Evolutionary conservation across 2,888 invertebrate genomes (phyloP).

Genomic region (Gandaritis pyraliata): DNA sequence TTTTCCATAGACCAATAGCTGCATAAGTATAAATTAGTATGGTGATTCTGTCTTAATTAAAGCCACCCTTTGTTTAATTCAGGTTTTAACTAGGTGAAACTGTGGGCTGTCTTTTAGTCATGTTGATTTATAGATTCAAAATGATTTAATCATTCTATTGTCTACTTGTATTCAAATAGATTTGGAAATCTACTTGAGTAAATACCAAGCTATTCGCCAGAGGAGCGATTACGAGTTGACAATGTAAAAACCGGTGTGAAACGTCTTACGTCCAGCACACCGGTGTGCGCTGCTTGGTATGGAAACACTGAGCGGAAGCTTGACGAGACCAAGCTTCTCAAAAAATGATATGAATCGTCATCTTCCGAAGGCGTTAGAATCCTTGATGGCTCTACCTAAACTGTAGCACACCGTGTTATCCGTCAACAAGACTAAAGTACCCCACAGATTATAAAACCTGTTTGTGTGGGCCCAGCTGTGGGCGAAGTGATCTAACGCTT

Average conservation of each 20-base stretch:
- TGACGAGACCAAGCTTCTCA: too few relatives aligned
- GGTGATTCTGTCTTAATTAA: not conserved
- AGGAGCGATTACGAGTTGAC: too few relatives aligned
- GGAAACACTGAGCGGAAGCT: too few relatives aligned
- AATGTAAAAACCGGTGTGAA: too few relatives aligned
- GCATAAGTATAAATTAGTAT: too few relatives aligned
- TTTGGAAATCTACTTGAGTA: not conserved
- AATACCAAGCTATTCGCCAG: too few relatives aligned
- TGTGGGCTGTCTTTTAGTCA: conserved; percentile 11
- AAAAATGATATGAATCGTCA: too few relatives aligned
- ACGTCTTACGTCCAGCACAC: too few relatives aligned
- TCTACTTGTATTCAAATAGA: too few relatives aligned
- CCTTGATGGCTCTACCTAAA: not conserved
- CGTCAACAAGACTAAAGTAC: conserved; percentile 2
- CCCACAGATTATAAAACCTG: conserved; percentile 13
- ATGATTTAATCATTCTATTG: not conserved
- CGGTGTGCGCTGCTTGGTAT: too few relatives aligned
- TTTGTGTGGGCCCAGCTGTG: conserved; percentile 38
- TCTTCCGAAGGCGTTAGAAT: not conserved
- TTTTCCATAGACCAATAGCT: too few relatives aligned
- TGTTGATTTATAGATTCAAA: conserved; percentile 7
- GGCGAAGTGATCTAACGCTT: conserved; percentile 42
- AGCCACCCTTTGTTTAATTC: conserved; percentile 12
- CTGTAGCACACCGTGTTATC: not conserved
- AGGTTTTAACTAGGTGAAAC: conserved; percentile 15